phyloP scores from a whole-genome alignment of 2,113 vertebrate genomes.

The Mus pahari region DNA sequence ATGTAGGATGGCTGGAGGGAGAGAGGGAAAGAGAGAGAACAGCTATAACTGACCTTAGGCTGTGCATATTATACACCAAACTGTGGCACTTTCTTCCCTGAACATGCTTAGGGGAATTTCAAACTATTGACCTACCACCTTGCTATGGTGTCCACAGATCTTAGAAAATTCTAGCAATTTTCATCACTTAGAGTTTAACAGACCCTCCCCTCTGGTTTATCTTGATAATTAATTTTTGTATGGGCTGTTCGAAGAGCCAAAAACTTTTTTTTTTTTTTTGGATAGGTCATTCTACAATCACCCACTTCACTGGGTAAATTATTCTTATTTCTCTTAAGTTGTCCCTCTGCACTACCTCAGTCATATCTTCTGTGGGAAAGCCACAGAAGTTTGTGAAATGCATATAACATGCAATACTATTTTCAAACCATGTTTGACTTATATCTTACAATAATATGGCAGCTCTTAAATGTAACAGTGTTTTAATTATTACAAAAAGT shows the following conservation, averaged over 20 bases:
- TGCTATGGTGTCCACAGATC: neutral
- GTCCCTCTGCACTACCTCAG: too few relatives aligned
- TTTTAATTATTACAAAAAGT: neutral
- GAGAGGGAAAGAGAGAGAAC: too few relatives aligned
- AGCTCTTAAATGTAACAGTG: neutral
- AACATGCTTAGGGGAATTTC: neutral
- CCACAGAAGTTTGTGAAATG: neutral
- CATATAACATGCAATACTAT: neutral
- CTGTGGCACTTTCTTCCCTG: neutral
- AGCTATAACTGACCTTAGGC: neutral
- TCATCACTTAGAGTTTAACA: neutral
- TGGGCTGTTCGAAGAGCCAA: neutral
- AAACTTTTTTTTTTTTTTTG: neutral
- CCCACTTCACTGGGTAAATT: neutral
- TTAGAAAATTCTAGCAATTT: neutral
- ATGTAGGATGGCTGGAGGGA: too few relatives aligned
- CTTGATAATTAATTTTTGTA: neutral
- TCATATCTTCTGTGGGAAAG: neutral
- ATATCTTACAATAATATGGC: neutral
- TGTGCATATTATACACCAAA: neutral
- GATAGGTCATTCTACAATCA: fast-evolving
- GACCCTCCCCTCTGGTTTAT: neutral
- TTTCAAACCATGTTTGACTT: neutral
- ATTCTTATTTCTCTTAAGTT: neutral
- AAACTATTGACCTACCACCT: too few relatives aligned